phyloP scores from a whole-genome alignment of 1,140 invertebrate genomes.

The Drosophila pseudoananassae region DNA sequence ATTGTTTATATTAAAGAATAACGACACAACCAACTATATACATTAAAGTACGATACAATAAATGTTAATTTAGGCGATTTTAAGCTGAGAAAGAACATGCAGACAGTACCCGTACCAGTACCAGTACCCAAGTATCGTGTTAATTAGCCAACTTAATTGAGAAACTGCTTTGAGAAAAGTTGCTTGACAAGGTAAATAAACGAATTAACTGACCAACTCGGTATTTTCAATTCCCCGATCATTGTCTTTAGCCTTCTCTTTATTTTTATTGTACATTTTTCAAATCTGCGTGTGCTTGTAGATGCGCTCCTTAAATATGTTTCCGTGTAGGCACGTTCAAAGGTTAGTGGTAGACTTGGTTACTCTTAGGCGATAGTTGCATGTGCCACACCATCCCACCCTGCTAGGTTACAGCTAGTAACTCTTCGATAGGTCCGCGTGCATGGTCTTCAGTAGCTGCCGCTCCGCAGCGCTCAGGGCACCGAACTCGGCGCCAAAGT shows the following conservation, averaged over 20 bases:
- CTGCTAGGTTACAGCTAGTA: too few relatives aligned
- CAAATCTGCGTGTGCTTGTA: conserved; percentile 19
- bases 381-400: conserved; percentile 4
- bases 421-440: conserved; percentile 45
- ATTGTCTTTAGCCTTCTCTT: conserved; percentile 24
- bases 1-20: background rate
- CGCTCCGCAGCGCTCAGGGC: conserved; percentile 51
- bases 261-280: conserved; percentile 31
- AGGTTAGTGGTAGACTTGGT: conserved; percentile 54
- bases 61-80: conserved; percentile 11
- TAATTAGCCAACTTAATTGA: conserved; percentile 47
- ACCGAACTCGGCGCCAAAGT: conserved; percentile 58
- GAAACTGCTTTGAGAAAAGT: conserved; percentile 28
- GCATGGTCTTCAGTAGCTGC: conserved; percentile 51
- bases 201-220: conserved; percentile 38
- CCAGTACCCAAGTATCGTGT: conserved; percentile 18
- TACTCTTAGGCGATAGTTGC: conserved; percentile 41
- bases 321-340: conserved; percentile 45
- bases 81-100: background rate
- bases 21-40: conserved; percentile 3
- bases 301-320: background rate
- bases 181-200: conserved; percentile 50
- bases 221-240: background rate
- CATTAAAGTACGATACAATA: background rate
- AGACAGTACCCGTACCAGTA: conserved; percentile 7